Percentiles rank a stretch among this genome's conserved stretches.
phyloP scores from a whole-genome alignment of 2,888 invertebrate species.

The Meteorus cinctellus region DNA sequence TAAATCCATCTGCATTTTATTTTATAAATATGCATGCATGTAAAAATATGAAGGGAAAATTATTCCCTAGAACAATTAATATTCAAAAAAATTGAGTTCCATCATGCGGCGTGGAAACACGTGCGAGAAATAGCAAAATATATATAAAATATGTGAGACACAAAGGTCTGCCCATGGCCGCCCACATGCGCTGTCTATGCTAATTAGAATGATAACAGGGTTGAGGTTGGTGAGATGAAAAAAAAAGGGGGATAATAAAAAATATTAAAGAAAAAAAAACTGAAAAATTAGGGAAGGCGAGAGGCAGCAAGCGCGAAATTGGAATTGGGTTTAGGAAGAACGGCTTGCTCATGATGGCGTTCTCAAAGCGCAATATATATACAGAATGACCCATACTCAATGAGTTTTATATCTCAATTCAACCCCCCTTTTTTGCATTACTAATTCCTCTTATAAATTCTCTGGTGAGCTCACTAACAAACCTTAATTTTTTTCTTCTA shows the following conservation, averaged over 20 bases:
- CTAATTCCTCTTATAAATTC: slow-evolving; percentile 4
- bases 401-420: slow-evolving; percentile 26
- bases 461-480: slow-evolving; percentile 20
- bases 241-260: neutral
- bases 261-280: slow-evolving; percentile 20
- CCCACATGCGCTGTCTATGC: slow-evolving; percentile 40
- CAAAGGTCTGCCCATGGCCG: neutral
- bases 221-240: slow-evolving; percentile 37
- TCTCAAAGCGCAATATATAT: slow-evolving; percentile 36
- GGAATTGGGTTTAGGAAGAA: slow-evolving; percentile 41
- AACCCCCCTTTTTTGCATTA: slow-evolving; percentile 25
- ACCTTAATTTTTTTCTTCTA: slow-evolving; percentile 13
- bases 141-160: neutral
- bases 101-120: neutral
- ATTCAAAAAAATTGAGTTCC: neutral
- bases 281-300: slow-evolving; percentile 20
- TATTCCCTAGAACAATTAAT: slow-evolving; percentile 1
- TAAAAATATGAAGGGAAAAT: neutral
- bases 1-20: neutral
- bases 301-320: slow-evolving; percentile 46
- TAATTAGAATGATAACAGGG: slow-evolving; percentile 49
- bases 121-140: neutral
- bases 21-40: neutral
- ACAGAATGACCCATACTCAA: slow-evolving; percentile 30
- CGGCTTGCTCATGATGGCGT: slow-evolving; percentile 26